Percentiles rank a stretch among this genome's conserved stretches.
These are phyloP conservation scores for Chaetodon auriga DNA, from an alignment of 2,113 vertebrate genomes.

Conservation along the genomic window DNA sequence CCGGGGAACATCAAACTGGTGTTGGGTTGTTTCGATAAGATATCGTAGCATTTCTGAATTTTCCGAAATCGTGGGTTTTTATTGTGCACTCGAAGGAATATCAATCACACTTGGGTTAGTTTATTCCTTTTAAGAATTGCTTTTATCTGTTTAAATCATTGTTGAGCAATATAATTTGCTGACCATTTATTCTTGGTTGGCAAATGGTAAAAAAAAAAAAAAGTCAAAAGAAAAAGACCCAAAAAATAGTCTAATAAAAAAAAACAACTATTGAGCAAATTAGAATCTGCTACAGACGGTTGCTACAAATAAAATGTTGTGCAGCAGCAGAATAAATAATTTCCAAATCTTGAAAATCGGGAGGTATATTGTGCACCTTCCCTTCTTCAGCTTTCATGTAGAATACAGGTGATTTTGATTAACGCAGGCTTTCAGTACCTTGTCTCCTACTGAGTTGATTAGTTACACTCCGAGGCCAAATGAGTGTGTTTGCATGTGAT, in stretches of 20 bases:
- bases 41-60: too few species aligned
- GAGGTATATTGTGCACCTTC: background rate
- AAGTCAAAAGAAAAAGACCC: too few species aligned
- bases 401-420: slow-evolving; percentile 63
- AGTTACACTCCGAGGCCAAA: slow-evolving; percentile 60
- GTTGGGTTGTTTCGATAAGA: too few species aligned
- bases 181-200: too few species aligned
- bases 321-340: slow-evolving; percentile 6
- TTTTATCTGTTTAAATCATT: background rate
- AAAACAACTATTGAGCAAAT: too few species aligned
- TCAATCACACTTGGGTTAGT: too few species aligned
- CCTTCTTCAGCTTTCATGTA: slow-evolving; percentile 16
- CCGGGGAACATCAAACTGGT: too few species aligned
- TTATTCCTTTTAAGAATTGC: too few species aligned
- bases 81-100: background rate
- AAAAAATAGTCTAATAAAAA: too few species aligned
- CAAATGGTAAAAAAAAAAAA: too few species aligned
- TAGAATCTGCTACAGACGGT: background rate
- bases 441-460: slow-evolving; percentile 59
- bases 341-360: background rate
- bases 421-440: slow-evolving; percentile 39
- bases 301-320: slow-evolving; percentile 30
- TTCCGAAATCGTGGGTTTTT: too few species aligned
- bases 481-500: slow-evolving; percentile 73
- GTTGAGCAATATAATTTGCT: background rate